These are phyloP conservation scores for Xylophagus ater DNA, from an alignment of 2,888 invertebrate genomes.

Conservation along the genomic window DNA sequence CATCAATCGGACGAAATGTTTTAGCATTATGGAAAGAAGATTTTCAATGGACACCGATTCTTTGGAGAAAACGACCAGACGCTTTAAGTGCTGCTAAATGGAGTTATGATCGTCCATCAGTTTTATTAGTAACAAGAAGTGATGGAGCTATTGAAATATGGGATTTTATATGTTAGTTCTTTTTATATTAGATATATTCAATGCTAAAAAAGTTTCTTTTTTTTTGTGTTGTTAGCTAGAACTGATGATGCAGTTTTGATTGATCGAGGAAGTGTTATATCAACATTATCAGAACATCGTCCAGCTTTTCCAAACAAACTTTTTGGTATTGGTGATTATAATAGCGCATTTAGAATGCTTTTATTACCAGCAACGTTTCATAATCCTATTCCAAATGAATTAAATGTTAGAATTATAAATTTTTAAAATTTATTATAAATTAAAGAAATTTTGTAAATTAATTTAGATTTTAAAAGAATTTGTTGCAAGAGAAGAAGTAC, in stretches of 20 bases:
- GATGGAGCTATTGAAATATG: conserved; percentile 73
- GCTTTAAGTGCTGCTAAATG: conserved; percentile 55
- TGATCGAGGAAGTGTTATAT: conserved; percentile 55
- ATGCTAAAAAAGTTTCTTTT: not conserved
- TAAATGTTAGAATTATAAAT: conserved; percentile 26
- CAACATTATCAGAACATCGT: conserved; percentile 49
- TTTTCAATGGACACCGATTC: conserved; percentile 47
- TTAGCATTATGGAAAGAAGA: conserved; percentile 66
- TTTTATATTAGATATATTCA: not conserved
- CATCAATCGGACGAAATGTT: conserved; percentile 63
- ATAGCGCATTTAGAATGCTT: conserved; percentile 56
- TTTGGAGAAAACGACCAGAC: conserved; percentile 52
- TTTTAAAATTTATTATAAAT: conserved; percentile 2
- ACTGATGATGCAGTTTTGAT: conserved; percentile 49
- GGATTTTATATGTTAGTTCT: conserved; percentile 51
- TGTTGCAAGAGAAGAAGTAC: conserved; percentile 43
- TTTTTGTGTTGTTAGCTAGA: conserved; percentile 24
- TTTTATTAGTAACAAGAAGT: conserved; percentile 55
- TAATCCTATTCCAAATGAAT: conserved; percentile 38
- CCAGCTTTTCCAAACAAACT: conserved; percentile 47
- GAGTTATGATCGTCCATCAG: conserved; percentile 63
- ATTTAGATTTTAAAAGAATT: conserved; percentile 36
- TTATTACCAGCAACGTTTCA: conserved; percentile 46
- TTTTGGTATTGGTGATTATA: conserved; percentile 55
- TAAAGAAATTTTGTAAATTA: conserved; percentile 20